A percentile compares a stretch with the other conserved stretches of the same genome.
Conservation (phyloP, 2,113 vertebrate genomes). For the Ondatra zibethicus region DNA sequence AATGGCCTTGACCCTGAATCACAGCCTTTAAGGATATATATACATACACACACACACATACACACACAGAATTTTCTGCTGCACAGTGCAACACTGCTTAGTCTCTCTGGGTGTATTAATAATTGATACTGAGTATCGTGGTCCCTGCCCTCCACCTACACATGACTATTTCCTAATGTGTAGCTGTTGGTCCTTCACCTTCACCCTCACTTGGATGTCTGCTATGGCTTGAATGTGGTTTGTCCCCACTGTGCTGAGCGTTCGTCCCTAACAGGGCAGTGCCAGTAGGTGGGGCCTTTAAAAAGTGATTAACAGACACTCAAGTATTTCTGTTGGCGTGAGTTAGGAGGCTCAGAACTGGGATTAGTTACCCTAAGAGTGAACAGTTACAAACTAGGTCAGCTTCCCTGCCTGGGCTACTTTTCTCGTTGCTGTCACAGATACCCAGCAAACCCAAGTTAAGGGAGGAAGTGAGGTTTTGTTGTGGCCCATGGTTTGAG, state of each 20-base stretch:
- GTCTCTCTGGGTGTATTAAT: not conserved
- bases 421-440: not conserved
- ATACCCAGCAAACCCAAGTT: not conserved
- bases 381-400: not conserved
- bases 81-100: not conserved
- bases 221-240: not conserved
- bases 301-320: not conserved
- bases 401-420: not conserved
- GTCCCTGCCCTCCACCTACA: not conserved
- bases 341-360: not conserved
- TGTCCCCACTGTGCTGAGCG: not conserved
- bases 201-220: not conserved
- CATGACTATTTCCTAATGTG: not conserved
- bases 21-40: not conserved
- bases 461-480: not conserved
- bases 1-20: not conserved
- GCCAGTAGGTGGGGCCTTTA: not conserved
- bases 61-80: not conserved
- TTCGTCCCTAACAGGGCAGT: not conserved
- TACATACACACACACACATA: not conserved
- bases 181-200: not conserved
- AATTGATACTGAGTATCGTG: not conserved
- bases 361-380: not conserved
- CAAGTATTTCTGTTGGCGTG: not conserved
- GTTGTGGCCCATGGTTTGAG: not conserved